Evolutionary conservation across 2,888 invertebrate genomes (phyloP).

Genomic region (Ophion ellenae): DNA sequence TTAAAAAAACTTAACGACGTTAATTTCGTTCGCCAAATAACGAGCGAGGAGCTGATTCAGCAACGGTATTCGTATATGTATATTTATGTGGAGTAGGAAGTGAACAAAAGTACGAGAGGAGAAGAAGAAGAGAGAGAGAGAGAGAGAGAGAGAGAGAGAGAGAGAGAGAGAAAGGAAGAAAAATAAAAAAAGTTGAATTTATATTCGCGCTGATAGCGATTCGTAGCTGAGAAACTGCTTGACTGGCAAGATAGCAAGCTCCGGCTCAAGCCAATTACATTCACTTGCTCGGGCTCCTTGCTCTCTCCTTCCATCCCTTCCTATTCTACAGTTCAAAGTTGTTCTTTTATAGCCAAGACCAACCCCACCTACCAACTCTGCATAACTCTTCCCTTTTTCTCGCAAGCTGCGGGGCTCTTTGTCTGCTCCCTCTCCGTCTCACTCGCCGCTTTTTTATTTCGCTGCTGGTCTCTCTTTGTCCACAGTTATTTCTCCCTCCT

Average conservation of each 20-base stretch:
- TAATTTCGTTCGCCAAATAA: conserved; percentile 70
- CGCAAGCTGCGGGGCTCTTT: neutral
- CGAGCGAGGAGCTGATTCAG: conserved; percentile 55
- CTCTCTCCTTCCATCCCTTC: conserved; percentile 52
- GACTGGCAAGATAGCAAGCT: conserved; percentile 79
- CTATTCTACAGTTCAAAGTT: conserved; percentile 13
- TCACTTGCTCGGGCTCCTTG: conserved; percentile 79
- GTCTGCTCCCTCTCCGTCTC: neutral
- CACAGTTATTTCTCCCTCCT: conserved; percentile 49
- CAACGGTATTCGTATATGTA: conserved; percentile 19
- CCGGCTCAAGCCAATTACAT: conserved; percentile 81
- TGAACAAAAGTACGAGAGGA: conserved; percentile 40
- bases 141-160: too few relatives aligned
- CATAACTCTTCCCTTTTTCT: conserved; percentile 21
- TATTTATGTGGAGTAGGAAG: conserved; percentile 41
- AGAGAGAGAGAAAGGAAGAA: too few relatives aligned
- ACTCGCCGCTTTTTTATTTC: neutral
- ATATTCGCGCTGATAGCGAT: conserved; percentile 81
- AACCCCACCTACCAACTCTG: neutral
- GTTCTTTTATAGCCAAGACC: conserved; percentile 37
- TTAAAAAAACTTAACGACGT: conserved; percentile 79
- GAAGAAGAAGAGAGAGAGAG: conserved; percentile 70
- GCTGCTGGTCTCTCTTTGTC: conserved; percentile 7
- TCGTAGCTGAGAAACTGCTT: conserved; percentile 79
- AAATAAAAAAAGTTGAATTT: conserved; percentile 77